Evolutionary conservation across 2,888 invertebrate genomes (phyloP), one percentile per base, ranked within the genome.

Genomic region (Melipona beecheii): DNA sequence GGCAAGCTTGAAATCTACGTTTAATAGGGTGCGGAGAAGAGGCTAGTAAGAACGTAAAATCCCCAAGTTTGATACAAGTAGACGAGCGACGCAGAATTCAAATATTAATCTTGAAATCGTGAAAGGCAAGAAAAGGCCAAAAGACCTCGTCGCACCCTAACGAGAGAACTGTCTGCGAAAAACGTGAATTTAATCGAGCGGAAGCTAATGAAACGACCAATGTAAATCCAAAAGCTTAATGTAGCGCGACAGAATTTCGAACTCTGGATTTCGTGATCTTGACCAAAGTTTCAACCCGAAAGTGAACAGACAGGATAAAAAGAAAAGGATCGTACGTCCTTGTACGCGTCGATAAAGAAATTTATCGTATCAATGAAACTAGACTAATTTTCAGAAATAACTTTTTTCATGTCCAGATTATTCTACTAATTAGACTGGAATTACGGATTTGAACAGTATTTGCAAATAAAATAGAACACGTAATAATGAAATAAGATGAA

Each of bases 61-160:
- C 68, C 27, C 17, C 27, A 50, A 56, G 71, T 83, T 83, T 83
- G 75, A 71, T 75, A 36, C 43, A 66, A 71, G 58, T 27, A 75
- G 50, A 66, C 15, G 17, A 4, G 54, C 52, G n/a, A 62, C 50
- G n/a, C 49, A 36, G 72, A 68, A 66, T 75, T 27, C 75, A 56
- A 75, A 75, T 72, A 75, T 75, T 83, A 71, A 83, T 72, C 58
- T 68, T 62, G n/a, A n/a, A n/a, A n/a, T n/a, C n/a, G 52, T 21
- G 70, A 64, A n/a, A 52, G 27, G 6, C 11, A 15, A 27, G 71
- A 24, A 15, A 49, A 54, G 62, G 31, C 24, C n/a, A 6, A 24
- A 66, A 58, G 66, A 60, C 21, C 70, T 24, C 11, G 24, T 52
- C 49, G 54, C 49, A 72, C 13, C 11, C 58, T 75, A 75, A 82